Evolutionary conservation across 1,140 invertebrate species (phyloP), one percentile per base, ranked within the genome.

Genomic region (Cyclargus thomasi): DNA sequence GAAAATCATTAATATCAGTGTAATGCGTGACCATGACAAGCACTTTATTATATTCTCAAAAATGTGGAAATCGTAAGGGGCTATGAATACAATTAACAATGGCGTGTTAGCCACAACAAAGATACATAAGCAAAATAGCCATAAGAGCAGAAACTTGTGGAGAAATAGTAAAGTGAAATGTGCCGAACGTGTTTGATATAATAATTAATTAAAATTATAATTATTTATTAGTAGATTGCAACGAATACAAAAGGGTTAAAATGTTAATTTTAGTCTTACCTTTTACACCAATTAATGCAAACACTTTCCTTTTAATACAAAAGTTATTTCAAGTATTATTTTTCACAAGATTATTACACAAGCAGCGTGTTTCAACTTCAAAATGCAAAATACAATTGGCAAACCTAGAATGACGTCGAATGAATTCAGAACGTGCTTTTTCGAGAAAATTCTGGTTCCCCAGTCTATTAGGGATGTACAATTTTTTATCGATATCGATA

Each of bases 381-480:
- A 20, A 6, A 57, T 7, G 18, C 18, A 20, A 59, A 59, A 20
- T 21, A 59, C 55, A 11, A 59, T 59, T 21, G 55, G 18, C 55
- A 59, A 59, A 2, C 18, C 0, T 17, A 59, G 20, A 59, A 59
- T 59, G 55, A 59, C 55, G 55, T 72, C 64, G 59, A 74, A 65
- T 47, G 74, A 80, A 20, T 8, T 57, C 70, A 75, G 77, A 80
- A 74, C 69, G 72, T 68, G 72, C 66, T 73, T 65, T 68, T 85
- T 84, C 82, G 71, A 85, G 82, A 85, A 85, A 73, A 71, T 85
- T 85, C 82, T 71, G 18, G 23, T 55, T 18, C 8, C 14, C 39
- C 5, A 47, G 10, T 47, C 14, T 14, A 47, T 47, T 47, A 47
- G 39, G 10, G 6, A 47, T 47, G 39, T 47, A 0, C 10, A 47